phyloP scores from a whole-genome alignment of 92 coral and sea anemone species.

The Phymanthus crucifer region DNA sequence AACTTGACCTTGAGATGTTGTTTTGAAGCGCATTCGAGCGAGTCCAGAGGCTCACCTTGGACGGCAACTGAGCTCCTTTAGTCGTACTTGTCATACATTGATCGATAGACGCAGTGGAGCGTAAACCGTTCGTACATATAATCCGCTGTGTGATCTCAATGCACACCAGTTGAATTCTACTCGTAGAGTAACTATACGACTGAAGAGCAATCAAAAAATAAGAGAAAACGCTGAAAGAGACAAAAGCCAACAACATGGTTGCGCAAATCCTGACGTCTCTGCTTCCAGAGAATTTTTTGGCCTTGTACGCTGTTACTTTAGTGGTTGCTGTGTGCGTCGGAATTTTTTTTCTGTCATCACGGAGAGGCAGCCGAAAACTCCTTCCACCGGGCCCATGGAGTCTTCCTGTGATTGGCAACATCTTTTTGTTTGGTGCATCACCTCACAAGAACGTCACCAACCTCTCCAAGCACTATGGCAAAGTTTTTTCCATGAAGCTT shows the following conservation, averaged over 20 bases:
- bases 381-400: constrained; percentile 97
- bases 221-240: background rate
- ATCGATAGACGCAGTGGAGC: constrained; percentile 32
- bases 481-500: constrained; percentile 84
- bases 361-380: background rate
- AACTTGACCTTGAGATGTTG: constrained; percentile 49
- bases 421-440: constrained; percentile 83
- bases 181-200: background rate
- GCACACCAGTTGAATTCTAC: constrained; percentile 16
- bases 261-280: constrained; percentile 5
- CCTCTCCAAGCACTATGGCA: constrained; percentile 86
- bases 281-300: constrained; percentile 10
- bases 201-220: background rate
- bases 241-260: background rate
- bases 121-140: constrained; percentile 28
- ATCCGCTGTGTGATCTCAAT: constrained; percentile 17
- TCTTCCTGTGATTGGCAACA: constrained; percentile 86
- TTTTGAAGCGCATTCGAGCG: constrained; percentile 45
- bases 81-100: constrained; percentile 21
- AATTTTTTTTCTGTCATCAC: constrained; percentile 23
- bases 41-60: constrained; percentile 45
- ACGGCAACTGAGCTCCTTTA: constrained; percentile 7
- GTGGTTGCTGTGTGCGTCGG: constrained; percentile 26
- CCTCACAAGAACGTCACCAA: constrained; percentile 89
- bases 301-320: constrained; percentile 17